Evolutionary conservation across 2,888 invertebrate species (phyloP).

Genomic region (Neoitamus cyanurus): DNA sequence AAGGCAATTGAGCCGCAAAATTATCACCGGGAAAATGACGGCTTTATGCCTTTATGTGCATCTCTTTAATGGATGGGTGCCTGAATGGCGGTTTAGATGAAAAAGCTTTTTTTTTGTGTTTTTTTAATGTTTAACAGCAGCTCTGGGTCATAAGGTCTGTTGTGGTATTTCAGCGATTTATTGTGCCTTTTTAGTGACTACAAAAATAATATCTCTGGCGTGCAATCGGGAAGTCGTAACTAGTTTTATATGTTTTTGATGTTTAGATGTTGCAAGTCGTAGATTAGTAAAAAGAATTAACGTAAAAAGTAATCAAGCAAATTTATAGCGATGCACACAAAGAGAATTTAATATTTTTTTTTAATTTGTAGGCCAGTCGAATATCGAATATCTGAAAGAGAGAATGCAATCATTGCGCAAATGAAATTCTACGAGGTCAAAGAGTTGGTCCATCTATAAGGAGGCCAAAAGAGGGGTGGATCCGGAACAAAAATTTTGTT

Average conservation of each 20-base stretch:
- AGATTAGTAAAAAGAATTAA: too few relatives aligned
- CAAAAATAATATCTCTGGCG: background rate
- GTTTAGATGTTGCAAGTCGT: background rate
- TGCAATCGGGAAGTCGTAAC: background rate
- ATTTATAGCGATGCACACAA: too few relatives aligned
- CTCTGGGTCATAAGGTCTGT: background rate
- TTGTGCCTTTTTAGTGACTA: background rate
- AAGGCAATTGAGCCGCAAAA: background rate
- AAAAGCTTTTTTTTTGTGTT: background rate
- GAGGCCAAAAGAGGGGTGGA: too few relatives aligned
- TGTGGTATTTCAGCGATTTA: background rate
- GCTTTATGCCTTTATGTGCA: background rate
- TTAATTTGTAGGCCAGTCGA: too few relatives aligned
- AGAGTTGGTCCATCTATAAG: too few relatives aligned
- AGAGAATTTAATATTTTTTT: too few relatives aligned
- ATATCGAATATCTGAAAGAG: too few relatives aligned
- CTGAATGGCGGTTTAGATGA: background rate
- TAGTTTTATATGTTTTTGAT: background rate
- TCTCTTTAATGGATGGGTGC: background rate
- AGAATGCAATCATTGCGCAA: too few relatives aligned
- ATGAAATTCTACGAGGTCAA: too few relatives aligned
- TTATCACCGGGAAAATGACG: background rate
- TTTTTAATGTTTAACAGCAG: background rate
- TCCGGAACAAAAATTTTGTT: too few relatives aligned
- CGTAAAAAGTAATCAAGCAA: too few relatives aligned